phyloP scores from a whole-genome alignment of 1,140 invertebrate genomes.

The Chlorops oryzae region DNA sequence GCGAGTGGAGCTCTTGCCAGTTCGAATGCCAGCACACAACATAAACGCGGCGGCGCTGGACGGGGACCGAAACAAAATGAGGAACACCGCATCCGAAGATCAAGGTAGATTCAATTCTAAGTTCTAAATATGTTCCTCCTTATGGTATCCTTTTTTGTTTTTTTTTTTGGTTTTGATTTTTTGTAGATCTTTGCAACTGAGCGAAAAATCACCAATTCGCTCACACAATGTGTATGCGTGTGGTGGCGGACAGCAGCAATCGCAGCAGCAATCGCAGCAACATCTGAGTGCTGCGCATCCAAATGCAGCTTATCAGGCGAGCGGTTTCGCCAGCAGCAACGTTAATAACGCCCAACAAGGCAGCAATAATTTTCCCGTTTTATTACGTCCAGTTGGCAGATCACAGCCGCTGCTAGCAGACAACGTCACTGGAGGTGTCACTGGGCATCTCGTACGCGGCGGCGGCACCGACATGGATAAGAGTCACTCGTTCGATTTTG shows the following conservation, averaged over 20 bases:
- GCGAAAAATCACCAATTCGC: conserved; percentile 43
- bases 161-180: conserved; percentile 4
- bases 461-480: conserved; percentile 36
- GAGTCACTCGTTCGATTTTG: conserved; percentile 42
- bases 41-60: conserved; percentile 18
- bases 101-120: conserved; percentile 29
- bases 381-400: conserved; percentile 21
- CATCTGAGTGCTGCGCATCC: no score
- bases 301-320: neutral
- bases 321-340: no score
- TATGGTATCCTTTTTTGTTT: neutral
- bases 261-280: conserved; percentile 19
- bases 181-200: conserved; percentile 42
- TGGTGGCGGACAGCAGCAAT: conserved; percentile 20
- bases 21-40: conserved; percentile 4
- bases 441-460: conserved; percentile 4
- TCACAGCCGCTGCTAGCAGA: conserved; percentile 15
- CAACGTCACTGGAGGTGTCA: conserved; percentile 2
- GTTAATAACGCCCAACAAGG: neutral
- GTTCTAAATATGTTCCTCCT: no score
- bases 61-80: conserved; percentile 34
- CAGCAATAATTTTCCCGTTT: conserved; percentile 21
- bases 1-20: neutral
- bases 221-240: conserved; percentile 33
- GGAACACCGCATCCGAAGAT: conserved; percentile 41